A percentile compares a stretch with the other conserved stretches of the same genome.
phyloP scores from a whole-genome alignment of 1,140 invertebrate genomes.

The Trissolcus basalis region DNA sequence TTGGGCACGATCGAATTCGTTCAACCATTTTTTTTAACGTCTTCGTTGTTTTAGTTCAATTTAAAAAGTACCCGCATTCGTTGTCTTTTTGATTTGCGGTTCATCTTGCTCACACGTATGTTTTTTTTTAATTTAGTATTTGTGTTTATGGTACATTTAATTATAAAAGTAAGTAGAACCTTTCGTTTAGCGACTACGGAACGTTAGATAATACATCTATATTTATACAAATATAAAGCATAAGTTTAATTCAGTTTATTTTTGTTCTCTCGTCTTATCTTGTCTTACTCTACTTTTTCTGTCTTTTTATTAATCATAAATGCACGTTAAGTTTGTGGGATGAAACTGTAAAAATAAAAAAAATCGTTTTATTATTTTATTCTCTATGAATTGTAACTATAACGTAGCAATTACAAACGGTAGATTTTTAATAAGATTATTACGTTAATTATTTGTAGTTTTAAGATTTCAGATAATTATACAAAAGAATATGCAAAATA shows the following conservation, averaged over 20 bases:
- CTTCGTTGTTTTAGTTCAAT: slow-evolving; percentile 56
- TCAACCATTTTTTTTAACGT: slow-evolving; percentile 28
- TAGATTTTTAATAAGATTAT: slow-evolving; percentile 36
- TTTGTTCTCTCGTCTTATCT: slow-evolving; percentile 43
- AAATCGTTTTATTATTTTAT: slow-evolving; percentile 37
- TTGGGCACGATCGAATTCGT: slow-evolving; percentile 6
- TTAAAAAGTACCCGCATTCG: slow-evolving; percentile 56
- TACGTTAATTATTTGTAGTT: slow-evolving; percentile 39
- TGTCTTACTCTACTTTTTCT: slow-evolving; percentile 32
- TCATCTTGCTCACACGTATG: slow-evolving; percentile 21
- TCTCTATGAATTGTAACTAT: slow-evolving; percentile 35
- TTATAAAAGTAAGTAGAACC: slow-evolving; percentile 30
- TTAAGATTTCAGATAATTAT: slow-evolving; percentile 34
- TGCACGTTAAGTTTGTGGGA: slow-evolving; percentile 44
- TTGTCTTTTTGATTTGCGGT: slow-evolving; percentile 22
- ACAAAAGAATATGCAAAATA: slow-evolving; percentile 9
- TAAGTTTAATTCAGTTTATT: slow-evolving; percentile 35
- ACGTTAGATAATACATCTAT: slow-evolving; percentile 24
- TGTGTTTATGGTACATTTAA: slow-evolving; percentile 40
- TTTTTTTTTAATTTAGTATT: slow-evolving; percentile 17
- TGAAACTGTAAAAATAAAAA: slow-evolving; percentile 37
- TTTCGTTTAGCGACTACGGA: slow-evolving; percentile 24
- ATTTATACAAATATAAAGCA: slow-evolving; percentile 26
- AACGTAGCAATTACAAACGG: slow-evolving; percentile 31
- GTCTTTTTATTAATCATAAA: slow-evolving; percentile 25